Conservation (phyloP, 2,113 vertebrate genomes). For the Chiloscyllium plagiosum region DNA sequence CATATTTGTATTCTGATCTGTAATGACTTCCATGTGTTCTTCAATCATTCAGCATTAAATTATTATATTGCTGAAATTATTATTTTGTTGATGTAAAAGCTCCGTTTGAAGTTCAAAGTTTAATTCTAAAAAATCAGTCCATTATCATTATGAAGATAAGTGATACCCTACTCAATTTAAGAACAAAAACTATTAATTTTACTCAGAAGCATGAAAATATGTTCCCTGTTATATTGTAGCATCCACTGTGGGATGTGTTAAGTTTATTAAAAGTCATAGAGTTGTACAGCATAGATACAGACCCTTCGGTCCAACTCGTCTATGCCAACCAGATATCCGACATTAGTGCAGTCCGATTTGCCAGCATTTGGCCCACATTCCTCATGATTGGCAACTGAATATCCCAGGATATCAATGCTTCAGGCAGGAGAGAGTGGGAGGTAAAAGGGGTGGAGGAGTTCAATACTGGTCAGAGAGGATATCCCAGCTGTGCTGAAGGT, state of each 20-base stretch:
- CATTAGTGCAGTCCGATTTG: too few species aligned
- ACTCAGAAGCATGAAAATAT: not conserved
- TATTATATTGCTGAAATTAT: not conserved
- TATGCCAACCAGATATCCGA: too few species aligned
- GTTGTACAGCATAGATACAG: too few species aligned
- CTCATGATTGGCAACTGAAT: too few species aligned
- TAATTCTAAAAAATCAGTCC: not conserved
- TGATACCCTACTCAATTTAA: not conserved
- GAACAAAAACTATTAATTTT: not conserved
- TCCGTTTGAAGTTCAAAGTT: not conserved
- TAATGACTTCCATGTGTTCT: not conserved
- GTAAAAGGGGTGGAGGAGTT: too few species aligned
- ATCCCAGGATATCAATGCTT: too few species aligned
- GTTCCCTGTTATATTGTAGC: not conserved
- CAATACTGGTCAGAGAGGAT: too few species aligned
- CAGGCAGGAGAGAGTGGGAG: too few species aligned
- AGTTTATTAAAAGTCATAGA: not conserved
- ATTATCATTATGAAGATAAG: not conserved
- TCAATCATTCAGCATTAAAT: not conserved
- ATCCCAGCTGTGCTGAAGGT: too few species aligned
- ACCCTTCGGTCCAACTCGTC: too few species aligned
- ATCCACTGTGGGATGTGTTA: not conserved
- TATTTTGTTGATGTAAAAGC: not conserved
- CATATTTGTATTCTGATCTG: not conserved
- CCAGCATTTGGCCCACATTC: too few species aligned